Percentiles rank a stretch among this genome's conserved stretches.
phyloP scores from a whole-genome alignment of 2,888 invertebrate genomes.

The Eugnorisma glareosa region DNA sequence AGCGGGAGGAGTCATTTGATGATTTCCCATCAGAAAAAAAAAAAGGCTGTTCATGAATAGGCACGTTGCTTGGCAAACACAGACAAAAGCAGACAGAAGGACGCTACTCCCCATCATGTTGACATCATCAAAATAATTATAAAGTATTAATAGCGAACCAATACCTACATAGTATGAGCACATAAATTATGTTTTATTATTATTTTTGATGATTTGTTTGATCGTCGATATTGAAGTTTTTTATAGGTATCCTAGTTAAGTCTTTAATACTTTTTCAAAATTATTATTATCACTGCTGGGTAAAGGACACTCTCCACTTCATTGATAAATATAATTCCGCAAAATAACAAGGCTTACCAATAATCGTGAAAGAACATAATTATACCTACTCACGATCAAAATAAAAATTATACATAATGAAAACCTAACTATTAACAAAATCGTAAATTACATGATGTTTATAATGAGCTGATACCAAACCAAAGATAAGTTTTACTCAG shows the following conservation, averaged over 20 bases:
- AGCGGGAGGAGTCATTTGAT: too few relatives aligned
- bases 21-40: too few relatives aligned
- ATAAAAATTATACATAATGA: background rate
- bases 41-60: background rate
- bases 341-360: background rate
- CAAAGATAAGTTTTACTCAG: background rate
- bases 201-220: background rate
- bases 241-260: background rate
- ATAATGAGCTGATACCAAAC: background rate
- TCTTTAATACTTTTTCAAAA: background rate
- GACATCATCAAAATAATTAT: slow-evolving; percentile 20
- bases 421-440: background rate
- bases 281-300: background rate
- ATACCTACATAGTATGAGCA: slow-evolving; percentile 36
- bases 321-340: background rate
- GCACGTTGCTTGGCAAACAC: background rate
- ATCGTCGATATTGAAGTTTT: slow-evolving; percentile 5
- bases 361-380: background rate
- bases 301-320: background rate
- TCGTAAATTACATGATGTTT: background rate
- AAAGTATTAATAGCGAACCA: slow-evolving; percentile 17
- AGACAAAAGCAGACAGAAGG: background rate
- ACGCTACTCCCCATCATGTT: background rate
- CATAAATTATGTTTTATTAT: slow-evolving; percentile 22
- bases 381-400: background rate